Evolutionary conservation across 1,140 invertebrate genomes (phyloP), one percentile per base, ranked within the genome.

Genomic region (Drosophila arawakana): DNA sequence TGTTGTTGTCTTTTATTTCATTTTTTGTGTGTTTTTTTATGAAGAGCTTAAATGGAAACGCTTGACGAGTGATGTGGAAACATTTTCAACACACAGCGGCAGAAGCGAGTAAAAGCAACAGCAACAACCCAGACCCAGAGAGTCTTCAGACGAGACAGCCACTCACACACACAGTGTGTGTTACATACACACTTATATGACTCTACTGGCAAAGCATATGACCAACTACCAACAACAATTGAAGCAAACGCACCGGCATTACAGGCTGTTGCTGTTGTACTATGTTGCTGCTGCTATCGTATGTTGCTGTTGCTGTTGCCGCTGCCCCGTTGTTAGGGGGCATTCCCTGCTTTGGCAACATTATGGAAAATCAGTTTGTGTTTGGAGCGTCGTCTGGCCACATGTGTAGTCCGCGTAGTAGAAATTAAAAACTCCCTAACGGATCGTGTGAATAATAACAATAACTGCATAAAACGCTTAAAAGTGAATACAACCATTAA

Each of bases 41-140:
- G 62, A 78, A 76, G 81, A 85, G 81, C 75, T 78, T 77, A 69
- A 88, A 82, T 82, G 84, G 90, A 91, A 91, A 91, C 90, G 90
- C 90, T 91, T 91, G 90, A 91, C 86, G 90, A 91, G 90, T 91
- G 86, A 91, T 91, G 90, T 91, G 90, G 90, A 91, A 91, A 91
- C 86, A 91, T 91, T 91, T 91, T 91, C 86, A 91, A 82, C 90
- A 82, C 78, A 30, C 25, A 30, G 72, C 52, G 74, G 70, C 68
- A 81, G 55, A 71, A 54, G 34, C 71, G 60, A 59, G 71, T 67
- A 66, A 72, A 79, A 69, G 57, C 79, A 69, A 78, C 35, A 57
- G 49, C 66, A 62, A 62, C 77, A 72, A 77, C 74, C 72, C 72
- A 70, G 72, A 80, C 71, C 83, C 72, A 82, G 84, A 84, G 84